These are phyloP conservation scores for Phataginus tetradactyla DNA, from an alignment of 2,797 vertebrate genomes.

Conservation along the genomic window DNA sequence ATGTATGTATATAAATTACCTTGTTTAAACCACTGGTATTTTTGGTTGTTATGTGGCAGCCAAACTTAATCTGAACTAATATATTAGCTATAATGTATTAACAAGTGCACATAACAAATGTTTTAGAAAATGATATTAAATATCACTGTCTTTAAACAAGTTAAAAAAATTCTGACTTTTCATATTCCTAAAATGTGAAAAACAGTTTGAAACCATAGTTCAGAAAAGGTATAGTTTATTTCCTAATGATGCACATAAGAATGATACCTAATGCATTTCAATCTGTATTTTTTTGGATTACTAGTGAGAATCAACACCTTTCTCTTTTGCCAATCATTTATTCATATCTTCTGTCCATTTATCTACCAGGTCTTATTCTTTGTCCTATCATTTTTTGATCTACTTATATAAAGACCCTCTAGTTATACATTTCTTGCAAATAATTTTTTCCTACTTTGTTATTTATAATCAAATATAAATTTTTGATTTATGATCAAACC, in stretches of 20 bases:
- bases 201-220: slow-evolving; percentile 8
- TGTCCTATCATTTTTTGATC: slow-evolving; percentile 13
- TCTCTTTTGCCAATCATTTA: slow-evolving; percentile 51
- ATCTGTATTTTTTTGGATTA: slow-evolving; percentile 47
- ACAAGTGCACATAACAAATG: not conserved
- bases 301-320: not conserved
- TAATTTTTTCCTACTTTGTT: slow-evolving; percentile 28
- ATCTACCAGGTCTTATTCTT: not conserved
- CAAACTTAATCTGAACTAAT: slow-evolving; percentile 53
- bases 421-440: slow-evolving; percentile 23
- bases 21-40: not conserved
- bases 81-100: not conserved
- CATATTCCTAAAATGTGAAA: slow-evolving; percentile 20
- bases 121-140: slow-evolving; percentile 55
- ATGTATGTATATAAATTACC: slow-evolving; percentile 14
- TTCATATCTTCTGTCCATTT: slow-evolving; percentile 35
- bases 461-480: slow-evolving; percentile 8
- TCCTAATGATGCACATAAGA: slow-evolving; percentile 28
- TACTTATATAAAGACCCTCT: slow-evolving; percentile 38
- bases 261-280: slow-evolving; percentile 15
- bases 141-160: slow-evolving; percentile 5
- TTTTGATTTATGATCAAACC: slow-evolving; percentile 4
- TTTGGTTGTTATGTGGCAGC: not conserved
- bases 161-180: slow-evolving; percentile 51
- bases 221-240: slow-evolving; percentile 25